These are phyloP conservation scores for Rafetus swinhoei DNA, from an alignment of 2,113 vertebrate species.

Conservation along the genomic window DNA sequence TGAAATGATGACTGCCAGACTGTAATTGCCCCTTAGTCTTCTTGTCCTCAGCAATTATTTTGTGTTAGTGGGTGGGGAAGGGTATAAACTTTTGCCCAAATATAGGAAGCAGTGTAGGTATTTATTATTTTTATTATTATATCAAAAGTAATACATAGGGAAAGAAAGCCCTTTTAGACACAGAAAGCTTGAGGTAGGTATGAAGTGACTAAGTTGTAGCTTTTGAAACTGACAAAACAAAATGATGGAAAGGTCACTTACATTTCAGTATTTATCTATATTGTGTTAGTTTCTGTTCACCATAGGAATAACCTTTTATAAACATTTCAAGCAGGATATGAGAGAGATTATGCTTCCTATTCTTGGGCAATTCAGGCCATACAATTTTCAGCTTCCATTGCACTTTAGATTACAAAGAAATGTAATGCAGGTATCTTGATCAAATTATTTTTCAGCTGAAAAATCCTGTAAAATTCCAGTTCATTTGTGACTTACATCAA, in stretches of 20 bases:
- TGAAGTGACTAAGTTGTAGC: not conserved
- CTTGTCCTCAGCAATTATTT: slow-evolving; percentile 48
- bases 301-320: not conserved
- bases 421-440: not conserved
- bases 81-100: not conserved
- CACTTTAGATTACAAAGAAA: not conserved
- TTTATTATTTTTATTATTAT: not conserved
- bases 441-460: not conserved
- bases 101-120: not conserved
- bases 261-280: not conserved
- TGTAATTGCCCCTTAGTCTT: slow-evolving; percentile 44
- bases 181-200: not conserved
- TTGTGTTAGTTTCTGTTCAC: not conserved
- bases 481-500: not conserved
- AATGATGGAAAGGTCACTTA: not conserved
- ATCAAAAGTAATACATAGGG: not conserved
- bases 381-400: not conserved
- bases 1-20: slow-evolving; percentile 46
- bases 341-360: not conserved
- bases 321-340: not conserved
- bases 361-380: not conserved
- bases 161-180: not conserved
- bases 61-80: slow-evolving; percentile 5
- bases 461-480: not conserved
- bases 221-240: not conserved